A percentile compares a stretch with the other conserved stretches of the same genome.
Conservation (phyloP, 1,140 invertebrate genomes). For the Batillaria attramentaria region DNA sequence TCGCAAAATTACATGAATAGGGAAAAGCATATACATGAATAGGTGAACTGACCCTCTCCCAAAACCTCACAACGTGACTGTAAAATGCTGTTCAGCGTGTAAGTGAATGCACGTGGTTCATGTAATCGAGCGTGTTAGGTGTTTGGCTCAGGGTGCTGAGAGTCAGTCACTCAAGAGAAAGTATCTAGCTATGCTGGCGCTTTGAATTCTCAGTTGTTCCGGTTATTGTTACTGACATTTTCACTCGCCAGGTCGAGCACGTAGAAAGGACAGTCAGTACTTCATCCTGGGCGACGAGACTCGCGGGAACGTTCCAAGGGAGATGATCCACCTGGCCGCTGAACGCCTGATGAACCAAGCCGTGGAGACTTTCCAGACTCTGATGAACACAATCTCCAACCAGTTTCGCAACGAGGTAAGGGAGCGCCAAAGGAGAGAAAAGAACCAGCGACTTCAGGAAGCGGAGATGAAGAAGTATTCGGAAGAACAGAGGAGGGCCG, state of each 20-base stretch:
- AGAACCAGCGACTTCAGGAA: neutral
- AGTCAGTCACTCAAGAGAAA: no score
- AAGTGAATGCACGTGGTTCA: no score
- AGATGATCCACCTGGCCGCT: slow-evolving; percentile 23
- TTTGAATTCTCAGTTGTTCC: neutral
- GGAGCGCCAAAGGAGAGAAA: slow-evolving; percentile 2
- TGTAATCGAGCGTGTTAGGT: no score
- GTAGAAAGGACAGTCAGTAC: slow-evolving; percentile 26
- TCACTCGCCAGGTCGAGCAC: slow-evolving; percentile 14
- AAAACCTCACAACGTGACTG: no score
- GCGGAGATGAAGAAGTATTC: neutral
- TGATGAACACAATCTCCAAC: slow-evolving; percentile 16
- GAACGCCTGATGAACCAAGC: slow-evolving; percentile 23
- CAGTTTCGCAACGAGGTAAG: neutral
- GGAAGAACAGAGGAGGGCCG: neutral
- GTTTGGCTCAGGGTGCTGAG: no score
- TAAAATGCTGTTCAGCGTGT: no score
- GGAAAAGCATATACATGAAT: no score
- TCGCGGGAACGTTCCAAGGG: neutral
- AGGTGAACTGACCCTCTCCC: no score
- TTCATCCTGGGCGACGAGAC: slow-evolving; percentile 8
- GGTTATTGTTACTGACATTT: neutral
- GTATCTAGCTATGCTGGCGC: neutral
- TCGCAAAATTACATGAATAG: no score
- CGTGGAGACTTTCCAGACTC: neutral